phyloP scores from a whole-genome alignment of 1,140 invertebrate species.

The Leptinotarsa undecemlineata region DNA sequence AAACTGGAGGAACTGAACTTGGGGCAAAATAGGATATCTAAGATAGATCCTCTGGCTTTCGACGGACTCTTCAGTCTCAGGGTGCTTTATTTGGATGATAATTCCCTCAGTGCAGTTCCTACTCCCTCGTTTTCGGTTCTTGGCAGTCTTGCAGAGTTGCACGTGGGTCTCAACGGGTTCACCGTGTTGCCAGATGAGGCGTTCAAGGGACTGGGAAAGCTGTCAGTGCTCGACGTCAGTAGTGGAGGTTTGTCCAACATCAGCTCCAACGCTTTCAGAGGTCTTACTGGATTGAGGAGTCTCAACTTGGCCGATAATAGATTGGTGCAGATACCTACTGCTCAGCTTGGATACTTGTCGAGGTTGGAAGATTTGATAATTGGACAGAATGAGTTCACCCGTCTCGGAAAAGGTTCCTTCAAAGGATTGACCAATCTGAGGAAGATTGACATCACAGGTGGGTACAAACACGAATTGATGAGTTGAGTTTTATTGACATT shows the following conservation, averaged over 20 bases:
- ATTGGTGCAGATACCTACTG: constrained; percentile 73
- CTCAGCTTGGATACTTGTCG: constrained; percentile 69
- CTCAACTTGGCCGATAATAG: constrained; percentile 81
- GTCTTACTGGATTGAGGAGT: constrained; percentile 71
- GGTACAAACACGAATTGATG: background rate
- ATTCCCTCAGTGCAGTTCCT: constrained; percentile 76
- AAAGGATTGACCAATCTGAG: constrained; percentile 75
- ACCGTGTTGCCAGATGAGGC: constrained; percentile 71
- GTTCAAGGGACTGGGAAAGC: constrained; percentile 72
- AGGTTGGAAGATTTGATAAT: constrained; percentile 79
- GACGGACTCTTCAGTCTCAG: constrained; percentile 73
- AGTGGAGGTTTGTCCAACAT: constrained; percentile 79
- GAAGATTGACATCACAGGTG: constrained; percentile 73
- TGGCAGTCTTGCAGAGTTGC: constrained; percentile 77
- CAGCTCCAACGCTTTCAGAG: constrained; percentile 73
- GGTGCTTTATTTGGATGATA: constrained; percentile 83
- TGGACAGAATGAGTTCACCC: constrained; percentile 79
- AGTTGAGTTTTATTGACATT: no score
- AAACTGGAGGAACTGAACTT: constrained; percentile 85
- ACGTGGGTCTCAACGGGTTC: constrained; percentile 82
- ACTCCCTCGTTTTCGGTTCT: constrained; percentile 71
- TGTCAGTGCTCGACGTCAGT: constrained; percentile 77
- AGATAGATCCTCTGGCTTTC: constrained; percentile 78
- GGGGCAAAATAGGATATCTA: constrained; percentile 82
- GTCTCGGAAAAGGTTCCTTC: constrained; percentile 72